Conservation (phyloP, 2,888 invertebrate genomes). For the Oconnorella tubifera region DNA sequence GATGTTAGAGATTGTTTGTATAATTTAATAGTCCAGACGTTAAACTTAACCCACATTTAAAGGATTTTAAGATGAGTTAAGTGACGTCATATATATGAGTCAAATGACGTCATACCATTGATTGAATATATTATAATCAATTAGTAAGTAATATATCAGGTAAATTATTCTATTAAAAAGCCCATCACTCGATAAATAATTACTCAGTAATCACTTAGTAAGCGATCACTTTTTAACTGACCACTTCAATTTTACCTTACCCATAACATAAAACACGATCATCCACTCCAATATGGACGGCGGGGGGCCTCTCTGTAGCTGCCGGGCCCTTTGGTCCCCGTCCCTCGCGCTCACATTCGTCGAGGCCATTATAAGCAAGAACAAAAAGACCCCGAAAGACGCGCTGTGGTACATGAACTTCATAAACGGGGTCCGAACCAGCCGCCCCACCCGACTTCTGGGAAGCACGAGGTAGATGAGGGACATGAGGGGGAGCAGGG, state of each 20-base stretch:
- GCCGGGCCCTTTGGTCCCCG: slow-evolving; percentile 43
- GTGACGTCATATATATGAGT: too few relatives aligned
- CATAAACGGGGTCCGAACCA: slow-evolving; percentile 62
- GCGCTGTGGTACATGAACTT: slow-evolving; percentile 62
- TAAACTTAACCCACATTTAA: too few relatives aligned
- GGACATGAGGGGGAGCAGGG: slow-evolving; percentile 55
- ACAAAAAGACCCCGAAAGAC: slow-evolving; percentile 61
- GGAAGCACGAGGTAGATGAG: slow-evolving; percentile 60
- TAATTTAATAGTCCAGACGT: too few relatives aligned
- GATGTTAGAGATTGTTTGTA: too few relatives aligned
- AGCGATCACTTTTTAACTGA: neutral
- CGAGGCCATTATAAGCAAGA: slow-evolving; percentile 59
- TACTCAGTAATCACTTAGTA: neutral
- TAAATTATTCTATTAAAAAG: too few relatives aligned
- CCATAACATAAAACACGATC: slow-evolving; percentile 60
- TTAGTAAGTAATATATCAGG: too few relatives aligned
- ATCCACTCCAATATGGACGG: slow-evolving; percentile 60
- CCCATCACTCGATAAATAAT: too few relatives aligned
- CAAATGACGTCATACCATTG: too few relatives aligned
- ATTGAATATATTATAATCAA: too few relatives aligned
- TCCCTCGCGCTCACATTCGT: slow-evolving; percentile 48
- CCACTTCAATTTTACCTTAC: slow-evolving; percentile 49
- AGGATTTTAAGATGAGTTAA: too few relatives aligned
- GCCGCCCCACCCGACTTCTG: slow-evolving; percentile 56
- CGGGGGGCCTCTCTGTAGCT: slow-evolving; percentile 57